A percentile compares a stretch with the other conserved stretches of the same genome.
These are phyloP conservation scores for Cosmia trapezina DNA, from an alignment of 2,888 invertebrate genomes.

Conservation along the genomic window DNA sequence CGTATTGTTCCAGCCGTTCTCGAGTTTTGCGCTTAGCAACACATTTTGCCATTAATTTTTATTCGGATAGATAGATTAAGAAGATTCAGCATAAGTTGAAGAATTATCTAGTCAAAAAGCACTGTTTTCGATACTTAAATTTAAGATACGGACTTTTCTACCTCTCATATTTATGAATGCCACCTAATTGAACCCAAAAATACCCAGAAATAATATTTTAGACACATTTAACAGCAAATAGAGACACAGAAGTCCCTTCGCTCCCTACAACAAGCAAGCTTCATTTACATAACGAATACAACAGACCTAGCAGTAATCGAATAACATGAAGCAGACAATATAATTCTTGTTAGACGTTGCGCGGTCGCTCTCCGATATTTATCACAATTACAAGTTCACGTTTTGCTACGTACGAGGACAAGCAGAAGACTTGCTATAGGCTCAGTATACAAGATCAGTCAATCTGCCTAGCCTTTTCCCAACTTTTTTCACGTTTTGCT, in stretches of 20 bases:
- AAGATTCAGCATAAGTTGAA: background rate
- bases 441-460: too few species aligned
- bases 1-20: too few species aligned
- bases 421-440: constrained; percentile 18
- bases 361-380: constrained; percentile 45
- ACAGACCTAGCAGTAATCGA: constrained; percentile 36
- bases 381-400: constrained; percentile 51
- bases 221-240: constrained; percentile 1
- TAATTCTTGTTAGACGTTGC: constrained; percentile 53
- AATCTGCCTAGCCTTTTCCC: too few species aligned
- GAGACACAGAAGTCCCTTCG: background rate
- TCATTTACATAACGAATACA: constrained; percentile 41
- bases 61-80: too few species aligned
- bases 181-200: background rate
- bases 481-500: constrained; percentile 17
- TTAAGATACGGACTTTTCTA: background rate
- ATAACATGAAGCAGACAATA: constrained; percentile 41
- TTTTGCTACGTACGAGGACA: background rate
- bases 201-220: background rate
- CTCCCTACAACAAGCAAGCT: constrained; percentile 20
- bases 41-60: too few species aligned
- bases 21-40: too few species aligned
- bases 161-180: too few species aligned
- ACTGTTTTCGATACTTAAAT: background rate
- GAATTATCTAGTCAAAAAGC: background rate